These are phyloP conservation scores for Noctua comes DNA, from an alignment of 2,888 invertebrate genomes.

Conservation along the genomic window DNA sequence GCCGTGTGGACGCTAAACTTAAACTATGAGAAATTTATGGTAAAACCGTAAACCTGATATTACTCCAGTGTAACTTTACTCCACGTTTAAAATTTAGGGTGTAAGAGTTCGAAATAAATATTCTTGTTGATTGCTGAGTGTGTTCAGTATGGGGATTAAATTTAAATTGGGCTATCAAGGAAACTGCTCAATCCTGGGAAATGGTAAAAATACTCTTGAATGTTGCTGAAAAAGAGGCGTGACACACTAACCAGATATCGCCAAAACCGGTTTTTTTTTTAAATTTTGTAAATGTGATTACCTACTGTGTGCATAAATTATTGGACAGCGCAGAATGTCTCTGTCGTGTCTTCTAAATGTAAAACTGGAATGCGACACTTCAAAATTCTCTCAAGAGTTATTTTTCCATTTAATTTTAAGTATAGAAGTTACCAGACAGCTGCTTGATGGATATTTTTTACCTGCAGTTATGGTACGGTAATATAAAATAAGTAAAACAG, in stretches of 20 bases:
- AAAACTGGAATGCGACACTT: not conserved
- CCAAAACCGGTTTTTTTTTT: not conserved
- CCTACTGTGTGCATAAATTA: not conserved
- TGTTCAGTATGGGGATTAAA: not conserved
- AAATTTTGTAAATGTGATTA: slow-evolving; percentile 7
- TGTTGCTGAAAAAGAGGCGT: not conserved
- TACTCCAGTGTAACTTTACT: not conserved
- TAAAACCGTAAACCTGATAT: not conserved
- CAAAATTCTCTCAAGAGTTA: not conserved
- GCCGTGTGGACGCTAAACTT: too few relatives aligned
- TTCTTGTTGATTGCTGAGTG: slow-evolving; percentile 7
- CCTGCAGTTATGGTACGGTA: not conserved
- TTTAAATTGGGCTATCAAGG: not conserved
- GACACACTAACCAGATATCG: not conserved
- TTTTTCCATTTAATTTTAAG: slow-evolving; percentile 2
- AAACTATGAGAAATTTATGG: not conserved
- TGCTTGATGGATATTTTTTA: not conserved
- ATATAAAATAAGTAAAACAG: not conserved
- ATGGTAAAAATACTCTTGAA: slow-evolving; percentile 3
- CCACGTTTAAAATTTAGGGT: not conserved
- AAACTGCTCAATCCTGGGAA: not conserved
- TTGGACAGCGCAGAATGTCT: not conserved
- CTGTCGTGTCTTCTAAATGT: slow-evolving; percentile 4
- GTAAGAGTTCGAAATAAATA: slow-evolving; percentile 3
- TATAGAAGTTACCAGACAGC: slow-evolving; percentile 12